Base-by-base conservation (phyloP, 2,113 vertebrate species). In the Muntiacus muntjak region DNA sequence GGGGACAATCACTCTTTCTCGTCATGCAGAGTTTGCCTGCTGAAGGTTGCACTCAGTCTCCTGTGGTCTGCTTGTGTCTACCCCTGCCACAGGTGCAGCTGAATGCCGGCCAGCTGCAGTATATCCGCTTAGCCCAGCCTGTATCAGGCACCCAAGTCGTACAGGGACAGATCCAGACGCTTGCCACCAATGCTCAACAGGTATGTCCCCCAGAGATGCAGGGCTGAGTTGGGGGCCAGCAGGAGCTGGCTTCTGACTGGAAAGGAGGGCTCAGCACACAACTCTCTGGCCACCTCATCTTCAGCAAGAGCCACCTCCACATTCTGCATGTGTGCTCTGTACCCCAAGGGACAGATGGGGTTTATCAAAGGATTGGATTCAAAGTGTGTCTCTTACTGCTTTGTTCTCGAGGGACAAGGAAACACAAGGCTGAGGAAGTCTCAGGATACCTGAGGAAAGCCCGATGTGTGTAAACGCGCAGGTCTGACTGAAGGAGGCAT, bases 161-260 rank as follows among this genome's bases (percentile, higher is more conserved):
- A 93, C 99, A 99, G 98, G 99, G 99, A 98, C 99, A 99, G 98
- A 99, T 99, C 98, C 99, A 99, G 99, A 99, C 99, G 16, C 99
- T 99, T 62, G 98, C 99, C 94, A 98, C 99, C 98, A 99, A 99
- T 97, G 98, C 99, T 23, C 99, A 99, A 98, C 99, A 99, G 99
- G 99, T 99, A 99, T 0, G 98, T 98, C 90, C 89, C 52, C 4
- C 0, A 62, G 10, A 87, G 57, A 95, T 28, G 16, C 12, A 26
- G 52, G 52, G 36, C 54, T 81, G 58, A 86, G 43, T 14, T 87
- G 52, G 74, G 78, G 58, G 60, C 86, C 16, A 50, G 23, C 64
- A 45, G 81, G 26, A 81, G 7, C 54, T 92, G 79, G 19, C 81
- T 58, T 76, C 67, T 85, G 50, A 8, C 67, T 67, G 40, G 45